Evolutionary conservation across 2,888 invertebrate genomes (phyloP).

Genomic region (Stenodera caucasica): DNA sequence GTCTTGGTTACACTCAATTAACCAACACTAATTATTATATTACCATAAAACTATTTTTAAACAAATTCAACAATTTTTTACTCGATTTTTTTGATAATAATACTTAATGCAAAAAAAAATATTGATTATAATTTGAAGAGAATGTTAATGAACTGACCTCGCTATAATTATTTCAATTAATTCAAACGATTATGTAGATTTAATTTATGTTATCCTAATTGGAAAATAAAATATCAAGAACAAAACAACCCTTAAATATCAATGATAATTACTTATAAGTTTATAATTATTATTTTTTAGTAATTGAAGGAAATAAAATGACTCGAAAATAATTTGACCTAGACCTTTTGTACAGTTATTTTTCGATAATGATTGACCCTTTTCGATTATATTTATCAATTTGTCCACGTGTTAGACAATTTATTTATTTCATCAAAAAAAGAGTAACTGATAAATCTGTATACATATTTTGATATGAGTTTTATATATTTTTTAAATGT

Average conservation of each 20-base stretch:
- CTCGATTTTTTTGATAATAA: background rate
- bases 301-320: background rate
- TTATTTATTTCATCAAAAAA: background rate
- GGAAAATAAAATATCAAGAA: background rate
- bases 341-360: background rate
- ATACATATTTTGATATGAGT: background rate
- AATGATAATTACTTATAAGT: background rate
- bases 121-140: background rate
- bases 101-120: background rate
- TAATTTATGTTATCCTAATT: too few relatives aligned
- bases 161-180: conserved; percentile 28
- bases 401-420: background rate
- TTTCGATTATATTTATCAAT: background rate
- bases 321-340: background rate
- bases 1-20: conserved; percentile 6
- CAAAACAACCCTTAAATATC: background rate
- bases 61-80: background rate
- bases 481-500: background rate
- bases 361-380: background rate
- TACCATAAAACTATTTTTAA: background rate
- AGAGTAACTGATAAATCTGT: too few relatives aligned
- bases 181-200: background rate
- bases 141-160: conserved; percentile 27
- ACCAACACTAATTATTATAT: conserved; percentile 4
- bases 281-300: background rate